phyloP scores from a whole-genome alignment of 2,797 vertebrate genomes.

The Telmatherina bonti region DNA sequence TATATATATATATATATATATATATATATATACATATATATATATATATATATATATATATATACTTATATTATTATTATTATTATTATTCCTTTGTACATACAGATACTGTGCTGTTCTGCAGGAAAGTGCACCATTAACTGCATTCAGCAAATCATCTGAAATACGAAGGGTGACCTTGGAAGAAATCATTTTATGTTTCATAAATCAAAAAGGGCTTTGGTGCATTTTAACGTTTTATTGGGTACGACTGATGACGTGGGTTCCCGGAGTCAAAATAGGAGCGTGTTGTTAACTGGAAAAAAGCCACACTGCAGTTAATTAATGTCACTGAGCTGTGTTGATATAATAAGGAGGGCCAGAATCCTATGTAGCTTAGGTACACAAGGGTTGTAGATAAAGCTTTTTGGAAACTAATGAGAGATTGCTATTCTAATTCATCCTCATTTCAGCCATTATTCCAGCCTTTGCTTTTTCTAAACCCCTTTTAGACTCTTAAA shows the following conservation, averaged over 20 bases:
- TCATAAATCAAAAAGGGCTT: slow-evolving; percentile 40
- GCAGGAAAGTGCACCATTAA: slow-evolving; percentile 32
- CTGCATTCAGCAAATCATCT: slow-evolving; percentile 23
- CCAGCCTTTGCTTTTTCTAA: slow-evolving; percentile 23
- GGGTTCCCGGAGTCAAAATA: slow-evolving; percentile 23
- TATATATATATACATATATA: too few relatives aligned
- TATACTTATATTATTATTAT: too few relatives aligned
- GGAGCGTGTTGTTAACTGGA: slow-evolving; percentile 56
- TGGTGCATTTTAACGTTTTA: not conserved
- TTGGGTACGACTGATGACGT: slow-evolving; percentile 37
- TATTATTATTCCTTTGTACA: slow-evolving; percentile 24
- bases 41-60: slow-evolving; percentile 2
- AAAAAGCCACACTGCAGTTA: slow-evolving; percentile 52
- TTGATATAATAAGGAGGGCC: slow-evolving; percentile 53
- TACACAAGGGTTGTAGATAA: slow-evolving; percentile 59
- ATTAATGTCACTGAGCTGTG: slow-evolving; percentile 53
- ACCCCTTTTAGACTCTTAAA: slow-evolving; percentile 35
- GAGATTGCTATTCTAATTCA: slow-evolving; percentile 59
- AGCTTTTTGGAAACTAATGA: slow-evolving; percentile 53
- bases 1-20: too few relatives aligned
- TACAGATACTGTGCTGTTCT: slow-evolving; percentile 16
- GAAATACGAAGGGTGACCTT: slow-evolving; percentile 23
- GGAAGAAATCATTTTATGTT: slow-evolving; percentile 28
- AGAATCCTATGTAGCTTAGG: slow-evolving; percentile 62
- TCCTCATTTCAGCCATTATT: slow-evolving; percentile 58